phyloP scores from a whole-genome alignment of 1,140 invertebrate species.

The Drosophila prosaltans region DNA sequence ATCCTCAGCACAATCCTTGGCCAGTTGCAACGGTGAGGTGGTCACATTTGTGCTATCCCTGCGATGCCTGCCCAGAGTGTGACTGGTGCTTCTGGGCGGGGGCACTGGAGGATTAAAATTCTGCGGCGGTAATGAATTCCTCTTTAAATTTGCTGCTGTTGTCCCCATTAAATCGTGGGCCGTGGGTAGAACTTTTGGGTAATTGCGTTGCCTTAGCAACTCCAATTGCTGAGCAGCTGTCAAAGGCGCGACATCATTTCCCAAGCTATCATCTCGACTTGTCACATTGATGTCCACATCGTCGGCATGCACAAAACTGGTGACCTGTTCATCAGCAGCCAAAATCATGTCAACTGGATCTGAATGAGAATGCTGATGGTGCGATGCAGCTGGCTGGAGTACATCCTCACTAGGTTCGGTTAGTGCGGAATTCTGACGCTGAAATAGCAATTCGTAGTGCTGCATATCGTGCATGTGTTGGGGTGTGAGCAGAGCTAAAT shows the following conservation, averaged over 20 bases:
- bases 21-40: conserved; percentile 83
- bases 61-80: conserved; percentile 84
- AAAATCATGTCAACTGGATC: conserved; percentile 86
- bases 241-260: conserved; percentile 66
- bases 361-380: conserved; percentile 88
- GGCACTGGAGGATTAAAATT: conserved; percentile 85
- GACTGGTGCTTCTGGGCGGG: conserved; percentile 67
- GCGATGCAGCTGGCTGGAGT: conserved; percentile 29
- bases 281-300: conserved; percentile 89
- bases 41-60: conserved; percentile 76
- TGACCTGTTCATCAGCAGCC: conserved; percentile 82
- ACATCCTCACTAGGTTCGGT: conserved; percentile 68
- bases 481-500: conserved; percentile 65
- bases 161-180: conserved; percentile 43
- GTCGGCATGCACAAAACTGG: conserved; percentile 84
- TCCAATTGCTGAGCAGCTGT: conserved; percentile 88
- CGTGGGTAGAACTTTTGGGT: conserved; percentile 91
- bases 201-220: conserved; percentile 90
- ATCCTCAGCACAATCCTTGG: conserved; percentile 81
- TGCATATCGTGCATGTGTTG: conserved; percentile 65
- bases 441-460: conserved; percentile 67
- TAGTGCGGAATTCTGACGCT: conserved; percentile 69
- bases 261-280: conserved; percentile 83
- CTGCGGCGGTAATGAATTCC: conserved; percentile 77
- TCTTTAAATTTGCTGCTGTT: conserved; percentile 39